Base-by-base conservation (phyloP, 2,888 invertebrate genomes). In the Watsonalla cultraria region DNA sequence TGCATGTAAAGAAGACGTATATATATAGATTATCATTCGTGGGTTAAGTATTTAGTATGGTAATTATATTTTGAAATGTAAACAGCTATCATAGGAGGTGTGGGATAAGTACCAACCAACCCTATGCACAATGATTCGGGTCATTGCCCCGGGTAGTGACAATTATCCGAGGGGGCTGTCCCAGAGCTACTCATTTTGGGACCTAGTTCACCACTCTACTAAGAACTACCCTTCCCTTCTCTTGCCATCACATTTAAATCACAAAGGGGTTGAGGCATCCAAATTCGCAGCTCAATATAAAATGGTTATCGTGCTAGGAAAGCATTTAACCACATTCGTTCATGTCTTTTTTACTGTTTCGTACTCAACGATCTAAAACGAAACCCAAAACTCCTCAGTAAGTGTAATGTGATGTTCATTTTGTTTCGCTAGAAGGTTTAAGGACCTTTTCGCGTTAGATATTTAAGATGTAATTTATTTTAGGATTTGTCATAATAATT, bases 151-250 rank as follows among this genome's bases (percentile, higher is more conserved):
- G 68, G 62, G 69, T 55, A 66, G 72, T 71, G 76, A 78, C 78
- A 76, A 80, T 82, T 80, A 80, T 73, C 65, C 64, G 66, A 72
- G 76, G 82, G 77, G 74, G 58, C 66, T 69, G 70, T 72, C 78
- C 68, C 72, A 65, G 65, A 62, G 61, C 61, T 71, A 70, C 70
- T 69, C 72, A 71, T 68, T 69, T 67, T 56, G 62, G 61, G 65
- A 59, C 62, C 59, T 60, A 61, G 58, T 57, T 52, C 59, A 53
- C 73, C 68, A 66, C 45, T 52, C 53, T 59, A 68, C 59, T 52
- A 53, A 62, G 63, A 66, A 13, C 73, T 65, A 37, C 62, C 58
- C 51, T 54, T 50, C 47, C 51, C 8, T 6, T 35, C 47, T 13
- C 42, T 11, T 11, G 42, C 11, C 5, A 42, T 11, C 42, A 47